phyloP scores from a whole-genome alignment of 2,113 vertebrate genomes.

The Phylloscopus trochiloides region DNA sequence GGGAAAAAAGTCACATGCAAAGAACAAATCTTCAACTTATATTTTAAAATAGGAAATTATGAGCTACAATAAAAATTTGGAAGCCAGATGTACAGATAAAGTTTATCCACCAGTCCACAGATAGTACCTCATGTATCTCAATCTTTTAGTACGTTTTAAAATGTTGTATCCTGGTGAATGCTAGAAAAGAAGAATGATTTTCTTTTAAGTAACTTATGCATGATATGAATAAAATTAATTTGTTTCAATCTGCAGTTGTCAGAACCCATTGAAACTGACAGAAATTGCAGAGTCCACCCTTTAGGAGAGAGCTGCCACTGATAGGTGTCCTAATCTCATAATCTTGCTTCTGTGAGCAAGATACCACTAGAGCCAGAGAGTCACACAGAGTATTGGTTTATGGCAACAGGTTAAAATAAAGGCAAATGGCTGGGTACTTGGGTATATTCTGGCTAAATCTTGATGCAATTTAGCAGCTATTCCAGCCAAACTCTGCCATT shows the following conservation, averaged over 20 bases:
- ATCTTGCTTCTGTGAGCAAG: background rate
- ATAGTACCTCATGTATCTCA: background rate
- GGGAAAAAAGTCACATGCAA: background rate
- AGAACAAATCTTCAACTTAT: background rate
- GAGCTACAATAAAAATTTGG: background rate
- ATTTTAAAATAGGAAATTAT: background rate
- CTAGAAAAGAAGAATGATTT: background rate
- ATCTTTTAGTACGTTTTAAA: background rate
- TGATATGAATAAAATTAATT: background rate
- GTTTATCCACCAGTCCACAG: background rate
- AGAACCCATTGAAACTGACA: background rate
- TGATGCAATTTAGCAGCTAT: background rate
- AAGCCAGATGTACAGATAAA: background rate
- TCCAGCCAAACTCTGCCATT: background rate
- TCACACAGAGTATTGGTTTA: accelerated
- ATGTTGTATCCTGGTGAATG: background rate
- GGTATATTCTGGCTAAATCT: background rate
- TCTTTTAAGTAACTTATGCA: background rate
- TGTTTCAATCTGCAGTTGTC: background rate
- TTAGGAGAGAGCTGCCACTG: background rate
- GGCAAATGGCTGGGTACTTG: background rate
- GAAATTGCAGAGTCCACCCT: background rate
- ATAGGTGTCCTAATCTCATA: accelerated
- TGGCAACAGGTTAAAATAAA: background rate
- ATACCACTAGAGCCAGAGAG: background rate